Base-by-base conservation (phyloP, 2,797 vertebrate species). In the Mormyrops boulengeri region DNA sequence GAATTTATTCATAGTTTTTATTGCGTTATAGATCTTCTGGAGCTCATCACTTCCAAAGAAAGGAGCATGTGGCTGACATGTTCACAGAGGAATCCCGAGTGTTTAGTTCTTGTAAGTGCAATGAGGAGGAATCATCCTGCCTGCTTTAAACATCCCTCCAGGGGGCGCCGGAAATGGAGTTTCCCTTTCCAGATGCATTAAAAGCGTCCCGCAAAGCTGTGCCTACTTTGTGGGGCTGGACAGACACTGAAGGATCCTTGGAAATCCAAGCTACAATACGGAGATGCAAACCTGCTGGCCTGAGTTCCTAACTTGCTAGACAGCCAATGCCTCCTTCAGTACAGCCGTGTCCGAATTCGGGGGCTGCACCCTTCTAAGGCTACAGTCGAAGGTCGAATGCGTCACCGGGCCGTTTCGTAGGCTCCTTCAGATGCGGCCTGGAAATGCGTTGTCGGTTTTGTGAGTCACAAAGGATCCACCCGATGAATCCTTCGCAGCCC, bases 1-100 rank as follows among this genome's bases (percentile, higher is more conserved):
- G 53, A 57, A 87, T 87, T 87, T 87, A 57, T 87, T 87, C 30
- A 87, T 53, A 57, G 73, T 86, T 86, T 30, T 87, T 38, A 19
- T 87, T 41, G 53, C 30, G 26, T 34, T 87, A 53, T 55, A 53
- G 26, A 87, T 53, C 85, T 50, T 53, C 53, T 44, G 30, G 26
- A 38, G 52, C 85, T 87, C 53, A 30, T 87, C 85, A 38, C 85
- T 55, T 41, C 22, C 85, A 53, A 87, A 87, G 85, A 57, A 57
- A 26, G 52, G 52, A 38, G 26, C 85, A 14, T 53, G 50, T 17
- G 52, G 50, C 26, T 57, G 52, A 57, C 49, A 26, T 38, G 52
- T 87, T 87, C 85, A 6, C 52, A 57, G 85, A 52, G 50, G n/a
- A 53, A 34, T 55, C 85, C 53, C 34, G 50, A 52, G 85, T 87